A percentile compares a stretch with the other conserved stretches of the same genome.
Conservation (phyloP, 2,113 vertebrate species). For the Salvelinus fontinalis region DNA sequence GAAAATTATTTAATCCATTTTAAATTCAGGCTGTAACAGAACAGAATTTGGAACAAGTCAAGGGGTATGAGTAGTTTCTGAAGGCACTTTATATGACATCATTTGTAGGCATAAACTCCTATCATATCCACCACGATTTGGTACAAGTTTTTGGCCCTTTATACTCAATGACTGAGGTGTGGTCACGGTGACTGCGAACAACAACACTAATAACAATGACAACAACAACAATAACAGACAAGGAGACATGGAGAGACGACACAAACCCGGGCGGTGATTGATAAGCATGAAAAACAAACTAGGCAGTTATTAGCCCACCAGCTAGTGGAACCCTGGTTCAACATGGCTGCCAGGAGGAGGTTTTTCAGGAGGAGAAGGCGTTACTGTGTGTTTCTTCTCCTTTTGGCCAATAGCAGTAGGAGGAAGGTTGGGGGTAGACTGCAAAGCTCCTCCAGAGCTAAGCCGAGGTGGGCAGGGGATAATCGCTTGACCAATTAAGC, state of each 20-base stretch:
- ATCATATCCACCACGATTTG: neutral
- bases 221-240: slow-evolving; percentile 63
- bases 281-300: slow-evolving; percentile 73
- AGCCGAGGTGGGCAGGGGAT: slow-evolving; percentile 66
- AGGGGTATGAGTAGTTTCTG: too few relatives aligned
- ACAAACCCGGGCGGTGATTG: slow-evolving; percentile 67
- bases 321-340: slow-evolving; percentile 47
- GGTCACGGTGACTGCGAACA: slow-evolving; percentile 33
- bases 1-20: too few relatives aligned
- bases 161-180: slow-evolving; percentile 57
- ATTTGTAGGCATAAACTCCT: neutral
- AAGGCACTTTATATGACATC: slow-evolving; percentile 6
- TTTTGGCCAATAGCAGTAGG: slow-evolving; percentile 44
- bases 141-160: neutral
- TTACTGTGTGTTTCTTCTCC: slow-evolving; percentile 46
- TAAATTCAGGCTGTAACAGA: too few relatives aligned
- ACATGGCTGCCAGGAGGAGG: slow-evolving; percentile 39
- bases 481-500: slow-evolving; percentile 72
- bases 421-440: slow-evolving; percentile 36
- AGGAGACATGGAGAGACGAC: slow-evolving; percentile 62
- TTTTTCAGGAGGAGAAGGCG: slow-evolving; percentile 22
- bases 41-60: too few relatives aligned
- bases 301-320: slow-evolving; percentile 68
- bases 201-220: slow-evolving; percentile 43
- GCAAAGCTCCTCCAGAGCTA: slow-evolving; percentile 60